Evolutionary conservation across 2,797 vertebrate genomes (phyloP).

Genomic region (Myotis myotis): DNA sequence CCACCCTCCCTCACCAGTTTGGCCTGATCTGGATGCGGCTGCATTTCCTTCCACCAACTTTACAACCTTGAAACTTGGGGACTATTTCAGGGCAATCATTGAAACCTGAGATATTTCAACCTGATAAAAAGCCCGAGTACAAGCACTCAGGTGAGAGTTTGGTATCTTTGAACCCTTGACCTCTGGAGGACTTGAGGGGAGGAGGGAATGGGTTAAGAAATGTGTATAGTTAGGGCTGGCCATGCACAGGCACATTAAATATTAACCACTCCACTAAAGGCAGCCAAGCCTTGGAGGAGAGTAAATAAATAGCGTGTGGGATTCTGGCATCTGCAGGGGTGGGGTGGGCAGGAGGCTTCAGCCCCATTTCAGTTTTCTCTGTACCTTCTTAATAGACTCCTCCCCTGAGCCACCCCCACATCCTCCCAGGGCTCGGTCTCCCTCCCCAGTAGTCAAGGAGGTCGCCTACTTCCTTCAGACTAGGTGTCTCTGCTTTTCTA

Average conservation of each 20-base stretch:
- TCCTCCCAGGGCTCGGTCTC: background rate
- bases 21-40: background rate
- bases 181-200: background rate
- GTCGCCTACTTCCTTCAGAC: background rate
- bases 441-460: background rate
- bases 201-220: constrained; percentile 7
- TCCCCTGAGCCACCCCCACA: background rate
- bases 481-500: background rate
- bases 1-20: background rate
- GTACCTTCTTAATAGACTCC: background rate
- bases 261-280: constrained; percentile 56
- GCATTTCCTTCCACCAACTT: background rate
- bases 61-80: constrained; percentile 62
- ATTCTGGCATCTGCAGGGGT: background rate
- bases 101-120: constrained; percentile 49
- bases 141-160: constrained; percentile 34
- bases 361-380: background rate
- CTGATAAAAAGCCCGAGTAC: constrained; percentile 55
- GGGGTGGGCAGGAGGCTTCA: background rate
- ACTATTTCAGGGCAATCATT: background rate
- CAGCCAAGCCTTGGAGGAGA: background rate
- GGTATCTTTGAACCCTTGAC: constrained; percentile 58
- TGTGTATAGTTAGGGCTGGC: background rate
- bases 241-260: constrained; percentile 53
- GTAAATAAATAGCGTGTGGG: constrained; percentile 52